These are phyloP conservation scores for Alouatta palliata DNA, from an alignment of 2,113 vertebrate genomes.

Conservation along the genomic window DNA sequence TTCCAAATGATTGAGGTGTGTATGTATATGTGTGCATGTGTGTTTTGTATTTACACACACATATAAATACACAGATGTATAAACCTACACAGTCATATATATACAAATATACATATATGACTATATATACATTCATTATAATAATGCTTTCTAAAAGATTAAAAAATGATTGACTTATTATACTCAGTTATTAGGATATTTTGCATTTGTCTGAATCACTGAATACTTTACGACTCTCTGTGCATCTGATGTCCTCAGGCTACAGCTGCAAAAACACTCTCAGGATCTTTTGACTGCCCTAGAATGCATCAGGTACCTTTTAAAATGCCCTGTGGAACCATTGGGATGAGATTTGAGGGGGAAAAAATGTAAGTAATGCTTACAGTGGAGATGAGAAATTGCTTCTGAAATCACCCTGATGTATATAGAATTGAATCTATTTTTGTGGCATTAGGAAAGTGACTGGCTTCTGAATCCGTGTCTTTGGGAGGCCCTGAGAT, in stretches of 20 bases:
- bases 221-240: slow-evolving; percentile 8
- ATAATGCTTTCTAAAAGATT: slow-evolving; percentile 21
- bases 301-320: slow-evolving; percentile 57
- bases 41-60: neutral
- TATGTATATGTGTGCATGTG: neutral
- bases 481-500: slow-evolving; percentile 79
- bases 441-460: slow-evolving; percentile 78
- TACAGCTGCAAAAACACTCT: slow-evolving; percentile 13
- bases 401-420: slow-evolving; percentile 83
- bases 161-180: neutral
- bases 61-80: neutral
- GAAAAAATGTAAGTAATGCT: slow-evolving; percentile 68
- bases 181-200: slow-evolving; percentile 36
- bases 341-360: slow-evolving; percentile 65
- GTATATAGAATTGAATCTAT: slow-evolving; percentile 81
- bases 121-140: slow-evolving; percentile 18
- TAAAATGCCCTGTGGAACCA: slow-evolving; percentile 66
- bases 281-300: slow-evolving; percentile 58
- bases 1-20: neutral
- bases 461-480: slow-evolving; percentile 67
- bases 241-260: neutral
- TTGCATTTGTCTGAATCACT: slow-evolving; percentile 48
- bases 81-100: neutral
- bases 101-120: neutral
- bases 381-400: slow-evolving; percentile 80